These are phyloP conservation scores for Drosophila cognata DNA, from an alignment of 2,888 invertebrate genomes.

Conservation along the genomic window DNA sequence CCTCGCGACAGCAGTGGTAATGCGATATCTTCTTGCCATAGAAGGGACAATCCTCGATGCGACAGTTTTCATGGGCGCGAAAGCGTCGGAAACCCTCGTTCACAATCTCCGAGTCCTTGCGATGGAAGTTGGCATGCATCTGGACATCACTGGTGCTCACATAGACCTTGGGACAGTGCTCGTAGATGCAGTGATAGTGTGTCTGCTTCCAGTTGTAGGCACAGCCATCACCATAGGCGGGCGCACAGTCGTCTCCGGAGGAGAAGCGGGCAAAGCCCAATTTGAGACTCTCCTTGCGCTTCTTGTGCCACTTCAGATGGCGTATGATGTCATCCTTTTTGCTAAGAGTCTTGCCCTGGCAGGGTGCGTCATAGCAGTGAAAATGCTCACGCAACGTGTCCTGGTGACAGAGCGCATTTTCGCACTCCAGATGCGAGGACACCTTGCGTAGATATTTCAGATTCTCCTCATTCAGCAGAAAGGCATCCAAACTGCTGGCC, in stretches of 20 bases:
- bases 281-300: constrained; percentile 97
- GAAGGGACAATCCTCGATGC: constrained; percentile 95
- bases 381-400: constrained; percentile 92
- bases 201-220: constrained; percentile 90
- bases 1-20: constrained; percentile 96
- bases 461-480: constrained; percentile 82
- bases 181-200: constrained; percentile 97
- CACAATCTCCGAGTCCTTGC: constrained; percentile 98
- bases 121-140: constrained; percentile 99
- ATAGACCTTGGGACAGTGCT: constrained; percentile 97
- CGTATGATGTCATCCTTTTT: constrained; percentile 99
- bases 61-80: constrained; percentile 97
- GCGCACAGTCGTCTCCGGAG: constrained; percentile 96
- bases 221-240: constrained; percentile 91
- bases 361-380: constrained; percentile 91
- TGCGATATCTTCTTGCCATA: constrained; percentile 98
- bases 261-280: constrained; percentile 95
- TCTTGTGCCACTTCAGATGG: constrained; percentile 99
- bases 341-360: constrained; percentile 93
- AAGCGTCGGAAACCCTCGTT: constrained; percentile 99
- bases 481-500: constrained; percentile 74
- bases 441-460: constrained; percentile 83
- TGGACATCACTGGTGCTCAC: constrained; percentile 99
- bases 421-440: constrained; percentile 84
- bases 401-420: constrained; percentile 82